These are phyloP conservation scores for Lithophane leautieri DNA, from an alignment of 2,888 invertebrate genomes.

Conservation along the genomic window DNA sequence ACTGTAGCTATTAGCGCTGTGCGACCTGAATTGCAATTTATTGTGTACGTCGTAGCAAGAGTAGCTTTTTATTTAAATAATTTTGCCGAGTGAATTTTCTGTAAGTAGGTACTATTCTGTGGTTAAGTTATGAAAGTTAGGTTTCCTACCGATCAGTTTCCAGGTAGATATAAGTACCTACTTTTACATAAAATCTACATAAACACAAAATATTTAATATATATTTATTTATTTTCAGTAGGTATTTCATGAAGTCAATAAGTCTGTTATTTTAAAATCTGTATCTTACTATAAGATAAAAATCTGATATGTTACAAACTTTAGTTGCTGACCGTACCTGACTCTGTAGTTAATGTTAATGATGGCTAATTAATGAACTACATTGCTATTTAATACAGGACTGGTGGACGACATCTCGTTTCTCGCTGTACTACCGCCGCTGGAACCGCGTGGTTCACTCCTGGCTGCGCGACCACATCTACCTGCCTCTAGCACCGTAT, in stretches of 20 bases:
- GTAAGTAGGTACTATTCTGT: too few relatives aligned
- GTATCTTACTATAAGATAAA: too few relatives aligned
- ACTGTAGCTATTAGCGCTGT: too few relatives aligned
- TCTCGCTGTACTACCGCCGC: conserved; percentile 95
- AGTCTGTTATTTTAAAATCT: too few relatives aligned
- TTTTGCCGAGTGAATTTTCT: too few relatives aligned
- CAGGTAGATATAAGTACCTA: too few relatives aligned
- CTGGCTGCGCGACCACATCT: conserved; percentile 97
- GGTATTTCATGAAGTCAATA: neutral
- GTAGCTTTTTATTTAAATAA: too few relatives aligned
- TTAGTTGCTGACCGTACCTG: neutral
- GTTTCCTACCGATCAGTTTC: too few relatives aligned
- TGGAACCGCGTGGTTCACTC: conserved; percentile 99
- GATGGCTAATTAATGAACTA: neutral
- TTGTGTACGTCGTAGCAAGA: too few relatives aligned
- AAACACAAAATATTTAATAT: neutral
- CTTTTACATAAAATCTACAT: neutral
- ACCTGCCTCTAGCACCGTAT: conserved; percentile 92
- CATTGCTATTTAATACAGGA: conserved; percentile 89
- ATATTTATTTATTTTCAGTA: neutral
- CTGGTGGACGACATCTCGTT: conserved; percentile 98
- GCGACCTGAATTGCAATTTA: too few relatives aligned
- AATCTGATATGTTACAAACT: neutral
- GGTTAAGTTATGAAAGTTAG: too few relatives aligned
- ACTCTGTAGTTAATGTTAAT: neutral